phyloP scores from a whole-genome alignment of 1,140 invertebrate genomes.

The Hyphantria cunea region DNA sequence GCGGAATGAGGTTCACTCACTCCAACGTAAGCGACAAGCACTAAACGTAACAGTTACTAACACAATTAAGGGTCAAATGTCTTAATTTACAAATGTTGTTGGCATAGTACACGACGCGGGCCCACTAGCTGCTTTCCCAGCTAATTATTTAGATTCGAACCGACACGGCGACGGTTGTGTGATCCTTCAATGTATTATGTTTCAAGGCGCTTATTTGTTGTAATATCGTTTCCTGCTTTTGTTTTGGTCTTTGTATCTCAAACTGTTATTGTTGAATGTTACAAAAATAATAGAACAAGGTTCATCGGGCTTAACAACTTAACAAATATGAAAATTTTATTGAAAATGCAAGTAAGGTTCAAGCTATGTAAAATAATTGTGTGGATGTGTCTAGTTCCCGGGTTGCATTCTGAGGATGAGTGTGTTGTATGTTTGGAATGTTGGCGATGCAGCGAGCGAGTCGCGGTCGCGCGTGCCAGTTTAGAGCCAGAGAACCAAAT shows the following conservation, averaged over 20 bases:
- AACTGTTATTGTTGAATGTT: conserved; percentile 1
- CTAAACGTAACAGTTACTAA: conserved; percentile 71
- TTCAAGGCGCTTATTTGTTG: conserved; percentile 49
- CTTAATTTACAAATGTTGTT: conserved; percentile 72
- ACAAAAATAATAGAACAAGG: background rate
- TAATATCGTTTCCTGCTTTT: conserved; percentile 28
- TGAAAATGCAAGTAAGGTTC: conserved; percentile 46
- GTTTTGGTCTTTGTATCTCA: conserved; percentile 17
- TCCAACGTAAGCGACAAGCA: conserved; percentile 68
- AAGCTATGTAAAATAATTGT: conserved; percentile 72
- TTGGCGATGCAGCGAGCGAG: conserved; percentile 52
- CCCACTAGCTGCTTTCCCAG: conserved; percentile 62
- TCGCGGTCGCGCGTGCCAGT: conserved; percentile 54
- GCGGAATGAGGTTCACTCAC: conserved; percentile 42
- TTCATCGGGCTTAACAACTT: conserved; percentile 3
- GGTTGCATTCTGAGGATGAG: conserved; percentile 72
- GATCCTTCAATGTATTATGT: conserved; percentile 52
- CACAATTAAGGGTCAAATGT: conserved; percentile 71
- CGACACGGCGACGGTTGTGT: conserved; percentile 42
- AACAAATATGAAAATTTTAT: no score
- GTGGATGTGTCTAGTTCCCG: conserved; percentile 60
- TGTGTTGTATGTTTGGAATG: conserved; percentile 75
- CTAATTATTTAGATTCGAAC: conserved; percentile 66
- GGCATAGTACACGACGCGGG: conserved; percentile 59
- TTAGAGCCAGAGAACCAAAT: conserved; percentile 18